A percentile compares a stretch with the other conserved stretches of the same genome.
These are phyloP conservation scores for Pachymerium ferrugineum DNA, from an alignment of 2,888 invertebrate species.

Conservation along the genomic window DNA sequence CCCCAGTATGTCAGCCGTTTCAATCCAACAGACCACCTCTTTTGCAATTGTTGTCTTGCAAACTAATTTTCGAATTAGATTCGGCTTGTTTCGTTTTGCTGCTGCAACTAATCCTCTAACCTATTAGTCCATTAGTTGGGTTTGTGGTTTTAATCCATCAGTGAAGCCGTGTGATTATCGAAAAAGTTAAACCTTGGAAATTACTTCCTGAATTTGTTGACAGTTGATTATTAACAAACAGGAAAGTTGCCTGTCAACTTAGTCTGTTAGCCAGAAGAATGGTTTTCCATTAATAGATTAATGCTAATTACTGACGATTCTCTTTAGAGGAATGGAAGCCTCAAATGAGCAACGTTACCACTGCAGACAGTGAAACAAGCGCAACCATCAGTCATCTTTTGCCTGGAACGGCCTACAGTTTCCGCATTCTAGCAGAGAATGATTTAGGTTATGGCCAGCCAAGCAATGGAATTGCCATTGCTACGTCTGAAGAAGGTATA, in stretches of 20 bases:
- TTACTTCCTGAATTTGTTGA: neutral
- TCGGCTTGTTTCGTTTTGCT: neutral
- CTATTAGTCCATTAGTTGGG: conserved; percentile 15
- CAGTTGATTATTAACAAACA: neutral
- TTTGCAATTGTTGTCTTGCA: neutral
- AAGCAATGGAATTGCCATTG: conserved; percentile 36
- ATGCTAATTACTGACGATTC: neutral
- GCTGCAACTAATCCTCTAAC: neutral
- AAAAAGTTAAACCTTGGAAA: neutral
- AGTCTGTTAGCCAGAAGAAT: neutral
- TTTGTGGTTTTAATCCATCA: conserved; percentile 23
- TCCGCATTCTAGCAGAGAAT: conserved; percentile 36
- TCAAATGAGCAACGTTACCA: conserved; percentile 34
- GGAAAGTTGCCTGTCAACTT: neutral
- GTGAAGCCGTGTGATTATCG: neutral
- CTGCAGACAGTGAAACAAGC: conserved; percentile 29
- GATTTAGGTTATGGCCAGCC: conserved; percentile 34
- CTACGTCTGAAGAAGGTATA: conserved; percentile 37
- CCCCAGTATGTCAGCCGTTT: too few relatives aligned
- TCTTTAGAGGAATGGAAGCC: conserved; percentile 36
- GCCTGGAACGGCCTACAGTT: conserved; percentile 37
- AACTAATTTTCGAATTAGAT: conserved; percentile 19
- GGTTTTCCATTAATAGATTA: conserved; percentile 7
- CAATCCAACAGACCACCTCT: too few relatives aligned
- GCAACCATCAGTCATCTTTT: conserved; percentile 34